Percentiles rank a stretch among this genome's conserved stretches.
Conservation (phyloP, 2,797 vertebrate species). For the Scolopax bukidnonensis region DNA sequence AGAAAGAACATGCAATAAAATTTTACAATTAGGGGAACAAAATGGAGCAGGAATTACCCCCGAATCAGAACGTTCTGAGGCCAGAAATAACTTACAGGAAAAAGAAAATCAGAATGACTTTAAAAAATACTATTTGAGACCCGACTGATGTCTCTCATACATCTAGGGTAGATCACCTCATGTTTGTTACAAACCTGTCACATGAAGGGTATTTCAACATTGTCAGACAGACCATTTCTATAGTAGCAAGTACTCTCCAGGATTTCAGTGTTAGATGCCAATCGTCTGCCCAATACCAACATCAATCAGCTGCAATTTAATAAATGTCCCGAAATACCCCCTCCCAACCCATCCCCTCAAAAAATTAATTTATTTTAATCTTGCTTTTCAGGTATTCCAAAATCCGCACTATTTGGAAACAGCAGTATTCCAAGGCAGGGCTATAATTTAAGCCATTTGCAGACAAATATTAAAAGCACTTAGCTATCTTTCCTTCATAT, state of each 20-base stretch:
- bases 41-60: not conserved
- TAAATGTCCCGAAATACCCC: not conserved
- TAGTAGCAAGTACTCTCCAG: not conserved
- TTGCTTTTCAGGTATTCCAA: not conserved
- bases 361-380: not conserved
- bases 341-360: not conserved
- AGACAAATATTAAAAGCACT: not conserved
- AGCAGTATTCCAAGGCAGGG: not conserved
- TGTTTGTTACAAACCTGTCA: constrained; percentile 16
- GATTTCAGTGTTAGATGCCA: not conserved
- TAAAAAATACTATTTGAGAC: not conserved
- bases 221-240: constrained; percentile 27
- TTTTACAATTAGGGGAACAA: not conserved
- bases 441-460: not conserved
- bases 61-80: not conserved
- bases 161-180: not conserved
- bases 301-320: constrained; percentile 75
- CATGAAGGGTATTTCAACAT: constrained; percentile 17
- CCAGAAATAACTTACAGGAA: not conserved
- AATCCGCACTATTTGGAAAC: not conserved
- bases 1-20: not conserved
- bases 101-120: not conserved
- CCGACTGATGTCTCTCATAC: not conserved
- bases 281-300: constrained; percentile 80
- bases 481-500: no score